Evolutionary conservation across 2,113 vertebrate species (phyloP).

Genomic region (Eulemur rufifrons): DNA sequence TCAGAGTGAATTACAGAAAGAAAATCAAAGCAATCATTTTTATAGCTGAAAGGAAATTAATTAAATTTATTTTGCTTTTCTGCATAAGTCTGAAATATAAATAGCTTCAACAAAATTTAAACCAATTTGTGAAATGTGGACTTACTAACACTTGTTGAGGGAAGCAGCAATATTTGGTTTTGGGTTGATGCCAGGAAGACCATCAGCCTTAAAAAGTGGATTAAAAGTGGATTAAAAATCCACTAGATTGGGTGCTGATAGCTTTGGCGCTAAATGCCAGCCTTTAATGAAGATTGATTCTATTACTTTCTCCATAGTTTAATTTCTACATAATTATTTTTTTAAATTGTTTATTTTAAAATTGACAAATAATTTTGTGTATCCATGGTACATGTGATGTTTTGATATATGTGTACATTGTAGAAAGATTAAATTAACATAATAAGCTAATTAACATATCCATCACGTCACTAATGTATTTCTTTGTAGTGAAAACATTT

Average conservation of each 20-base stretch:
- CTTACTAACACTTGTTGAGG: not conserved
- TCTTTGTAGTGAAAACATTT: no score
- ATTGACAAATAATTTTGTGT: no score
- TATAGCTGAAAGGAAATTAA: not conserved
- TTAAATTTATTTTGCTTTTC: not conserved
- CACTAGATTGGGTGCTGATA: not conserved
- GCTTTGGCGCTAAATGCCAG: not conserved
- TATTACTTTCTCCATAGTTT: not conserved
- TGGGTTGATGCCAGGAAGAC: not conserved
- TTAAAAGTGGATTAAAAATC: not conserved
- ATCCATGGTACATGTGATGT: no score
- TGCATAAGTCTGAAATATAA: not conserved
- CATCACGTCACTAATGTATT: no score
- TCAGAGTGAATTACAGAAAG: not conserved
- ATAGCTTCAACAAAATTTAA: not conserved
- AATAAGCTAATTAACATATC: no score
- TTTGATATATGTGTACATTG: no score
- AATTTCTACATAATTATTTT: not conserved
- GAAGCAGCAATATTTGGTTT: not conserved
- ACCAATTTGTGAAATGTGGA: not conserved
- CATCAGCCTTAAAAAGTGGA: not conserved
- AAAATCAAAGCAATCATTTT: not conserved
- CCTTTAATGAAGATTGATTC: not conserved
- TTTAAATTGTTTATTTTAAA: no score
- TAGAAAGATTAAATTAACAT: no score